These are phyloP conservation scores for Synanceia verrucosa DNA, from an alignment of 2,797 vertebrate species.

Conservation along the genomic window DNA sequence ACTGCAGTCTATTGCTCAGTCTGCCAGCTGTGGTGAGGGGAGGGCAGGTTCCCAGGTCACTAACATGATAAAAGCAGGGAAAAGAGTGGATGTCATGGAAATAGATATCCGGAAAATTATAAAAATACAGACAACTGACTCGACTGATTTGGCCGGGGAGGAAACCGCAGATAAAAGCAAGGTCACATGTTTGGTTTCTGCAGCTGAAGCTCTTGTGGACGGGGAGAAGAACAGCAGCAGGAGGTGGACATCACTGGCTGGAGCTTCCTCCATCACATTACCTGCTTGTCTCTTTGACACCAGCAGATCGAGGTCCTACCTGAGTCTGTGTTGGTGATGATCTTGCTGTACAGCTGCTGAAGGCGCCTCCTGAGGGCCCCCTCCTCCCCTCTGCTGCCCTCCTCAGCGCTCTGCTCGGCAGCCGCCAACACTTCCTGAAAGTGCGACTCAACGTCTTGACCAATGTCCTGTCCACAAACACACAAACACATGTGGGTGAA, in stretches of 20 bases:
- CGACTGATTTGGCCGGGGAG: constrained; percentile 14
- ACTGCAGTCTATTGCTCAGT: constrained; percentile 30
- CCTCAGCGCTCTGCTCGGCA: constrained; percentile 78
- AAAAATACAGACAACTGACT: constrained; percentile 54
- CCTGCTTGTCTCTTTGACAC: too few relatives aligned
- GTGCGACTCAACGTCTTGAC: constrained; percentile 82
- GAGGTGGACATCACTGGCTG: too few relatives aligned
- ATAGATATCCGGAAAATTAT: constrained; percentile 44
- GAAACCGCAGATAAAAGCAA: constrained; percentile 14
- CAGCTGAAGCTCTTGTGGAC: neutral
- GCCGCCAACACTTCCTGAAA: constrained; percentile 88
- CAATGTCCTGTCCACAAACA: constrained; percentile 81
- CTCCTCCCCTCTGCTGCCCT: constrained; percentile 56
- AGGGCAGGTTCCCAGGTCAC: constrained; percentile 26
- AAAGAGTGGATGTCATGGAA: constrained; percentile 34
- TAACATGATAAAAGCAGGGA: constrained; percentile 28
- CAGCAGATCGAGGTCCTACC: too few relatives aligned
- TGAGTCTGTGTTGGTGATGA: constrained; percentile 72
- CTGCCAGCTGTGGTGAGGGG: constrained; percentile 12
- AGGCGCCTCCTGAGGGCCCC: constrained; percentile 74
- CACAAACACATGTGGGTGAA: constrained; percentile 46
- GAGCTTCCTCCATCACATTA: too few relatives aligned
- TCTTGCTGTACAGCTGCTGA: constrained; percentile 79
- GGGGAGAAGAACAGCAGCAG: neutral
- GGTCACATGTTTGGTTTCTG: constrained; percentile 21